A percentile compares a stretch with the other conserved stretches of the same genome.
These are phyloP conservation scores for Platycheirus rosarum DNA, from an alignment of 2,888 invertebrate genomes.

Conservation along the genomic window DNA sequence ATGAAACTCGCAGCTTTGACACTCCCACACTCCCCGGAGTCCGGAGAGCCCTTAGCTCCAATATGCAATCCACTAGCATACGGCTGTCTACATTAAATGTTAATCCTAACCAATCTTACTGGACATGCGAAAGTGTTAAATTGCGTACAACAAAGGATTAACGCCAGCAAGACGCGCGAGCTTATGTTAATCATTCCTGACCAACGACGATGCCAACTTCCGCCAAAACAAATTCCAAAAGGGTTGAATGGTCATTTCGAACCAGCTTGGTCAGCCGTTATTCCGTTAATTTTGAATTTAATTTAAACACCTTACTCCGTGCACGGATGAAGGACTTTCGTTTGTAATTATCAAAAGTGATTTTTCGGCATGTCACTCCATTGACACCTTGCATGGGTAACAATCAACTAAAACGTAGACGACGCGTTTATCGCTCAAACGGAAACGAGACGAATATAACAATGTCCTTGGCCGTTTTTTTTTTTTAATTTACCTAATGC, in stretches of 20 bases:
- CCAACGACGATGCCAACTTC: conserved; percentile 2
- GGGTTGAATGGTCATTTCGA: conserved; percentile 34
- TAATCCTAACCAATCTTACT: conserved; percentile 37
- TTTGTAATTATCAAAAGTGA: conserved; percentile 72
- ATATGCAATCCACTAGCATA: conserved; percentile 37
- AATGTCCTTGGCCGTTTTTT: conserved; percentile 11
- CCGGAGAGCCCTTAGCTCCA: conserved; percentile 9
- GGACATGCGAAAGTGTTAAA: conserved; percentile 69
- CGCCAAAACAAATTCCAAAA: conserved; percentile 17
- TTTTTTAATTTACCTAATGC: conserved; percentile 72
- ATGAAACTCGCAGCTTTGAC: conserved; percentile 37
- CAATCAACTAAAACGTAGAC: not conserved
- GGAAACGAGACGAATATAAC: conserved; percentile 40
- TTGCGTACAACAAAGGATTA: conserved; percentile 63
- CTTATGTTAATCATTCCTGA: conserved; percentile 50
- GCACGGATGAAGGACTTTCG: conserved; percentile 37
- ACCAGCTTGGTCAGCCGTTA: conserved; percentile 16
- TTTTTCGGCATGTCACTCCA: conserved; percentile 43
- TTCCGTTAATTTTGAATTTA: conserved; percentile 35
- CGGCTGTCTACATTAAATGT: conserved; percentile 10
- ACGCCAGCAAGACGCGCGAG: conserved; percentile 32
- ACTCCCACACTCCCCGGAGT: conserved; percentile 45
- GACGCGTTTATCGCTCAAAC: conserved; percentile 47
- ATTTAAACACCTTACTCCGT: conserved; percentile 24
- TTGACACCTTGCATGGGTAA: conserved; percentile 57